Evolutionary conservation across 1,140 invertebrate genomes (phyloP).

Genomic region (Capitella teleta): DNA sequence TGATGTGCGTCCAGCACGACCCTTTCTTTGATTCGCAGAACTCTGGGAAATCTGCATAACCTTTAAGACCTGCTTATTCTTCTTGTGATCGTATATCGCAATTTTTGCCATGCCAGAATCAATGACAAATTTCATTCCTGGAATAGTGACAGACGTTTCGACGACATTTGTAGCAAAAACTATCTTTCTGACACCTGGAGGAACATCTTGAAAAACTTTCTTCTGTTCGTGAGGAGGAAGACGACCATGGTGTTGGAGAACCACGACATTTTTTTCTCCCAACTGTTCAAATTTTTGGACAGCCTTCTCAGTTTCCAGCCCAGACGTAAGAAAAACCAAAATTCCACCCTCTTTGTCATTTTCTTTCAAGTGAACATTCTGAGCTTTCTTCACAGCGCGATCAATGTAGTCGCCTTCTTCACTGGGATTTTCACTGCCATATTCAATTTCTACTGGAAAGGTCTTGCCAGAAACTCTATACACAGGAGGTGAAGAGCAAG

Average conservation of each 20-base stretch:
- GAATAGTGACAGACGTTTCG: slow-evolving; percentile 39
- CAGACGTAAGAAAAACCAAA: slow-evolving; percentile 80
- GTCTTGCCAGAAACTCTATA: slow-evolving; percentile 80
- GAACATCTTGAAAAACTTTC: slow-evolving; percentile 22
- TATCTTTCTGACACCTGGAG: slow-evolving; percentile 24
- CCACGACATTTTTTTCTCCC: slow-evolving; percentile 1
- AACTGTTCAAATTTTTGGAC: slow-evolving; percentile 13
- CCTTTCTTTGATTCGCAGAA: slow-evolving; percentile 50
- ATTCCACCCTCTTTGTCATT: slow-evolving; percentile 83
- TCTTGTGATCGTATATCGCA: slow-evolving; percentile 46
- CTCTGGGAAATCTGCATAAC: slow-evolving; percentile 86
- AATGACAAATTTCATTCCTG: slow-evolving; percentile 33
- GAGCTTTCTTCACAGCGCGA: slow-evolving; percentile 82
- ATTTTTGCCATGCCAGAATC: slow-evolving; percentile 35
- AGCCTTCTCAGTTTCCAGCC: slow-evolving; percentile 31
- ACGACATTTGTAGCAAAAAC: slow-evolving; percentile 39
- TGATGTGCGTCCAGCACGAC: slow-evolving; percentile 69
- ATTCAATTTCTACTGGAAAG: slow-evolving; percentile 86
- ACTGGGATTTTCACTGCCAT: slow-evolving; percentile 6
- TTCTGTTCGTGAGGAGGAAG: slow-evolving; percentile 91
- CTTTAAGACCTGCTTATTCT: slow-evolving; percentile 80
- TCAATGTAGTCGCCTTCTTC: slow-evolving; percentile 60
- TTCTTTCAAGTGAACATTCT: slow-evolving; percentile 85
- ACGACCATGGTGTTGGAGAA: slow-evolving; percentile 62
- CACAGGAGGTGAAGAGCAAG: too few species aligned